Evolutionary conservation across 2,888 invertebrate species (phyloP).

Genomic region (Mythimna impura): DNA sequence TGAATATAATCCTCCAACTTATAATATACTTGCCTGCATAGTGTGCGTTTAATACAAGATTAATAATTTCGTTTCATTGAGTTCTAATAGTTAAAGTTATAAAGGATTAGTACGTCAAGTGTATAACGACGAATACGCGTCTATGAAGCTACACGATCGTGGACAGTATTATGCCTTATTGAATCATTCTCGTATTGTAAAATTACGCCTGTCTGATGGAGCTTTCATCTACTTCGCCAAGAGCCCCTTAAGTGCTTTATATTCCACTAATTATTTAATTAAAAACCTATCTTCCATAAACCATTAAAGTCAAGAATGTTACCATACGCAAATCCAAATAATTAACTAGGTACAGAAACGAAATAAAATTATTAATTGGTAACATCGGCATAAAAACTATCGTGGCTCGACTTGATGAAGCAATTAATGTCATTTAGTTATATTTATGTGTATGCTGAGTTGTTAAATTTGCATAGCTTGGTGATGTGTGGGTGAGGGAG

Average conservation of each 20-base stretch:
- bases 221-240: too few species aligned
- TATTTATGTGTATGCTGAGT: conserved; percentile 57
- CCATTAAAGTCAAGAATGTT: conserved; percentile 34
- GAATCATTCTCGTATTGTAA: too few species aligned
- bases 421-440: conserved; percentile 57
- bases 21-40: too few species aligned
- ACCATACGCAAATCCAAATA: conserved; percentile 32
- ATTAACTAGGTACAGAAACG: conserved; percentile 38
- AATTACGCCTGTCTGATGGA: too few species aligned
- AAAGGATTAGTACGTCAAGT: too few species aligned
- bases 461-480: conserved; percentile 69
- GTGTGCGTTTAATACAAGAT: too few species aligned
- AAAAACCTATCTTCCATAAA: neutral
- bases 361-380: conserved; percentile 61
- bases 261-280: conserved; percentile 10
- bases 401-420: conserved; percentile 68
- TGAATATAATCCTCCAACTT: too few species aligned
- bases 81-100: too few species aligned
- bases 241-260: neutral
- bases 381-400: conserved; percentile 63
- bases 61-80: too few species aligned
- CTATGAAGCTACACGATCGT: too few species aligned
- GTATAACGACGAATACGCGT: too few species aligned
- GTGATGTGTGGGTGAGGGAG: conserved; percentile 31
- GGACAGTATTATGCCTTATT: too few species aligned